These are phyloP conservation scores for Liolophura sinensis DNA, from an alignment of 1,140 invertebrate genomes.

Conservation along the genomic window DNA sequence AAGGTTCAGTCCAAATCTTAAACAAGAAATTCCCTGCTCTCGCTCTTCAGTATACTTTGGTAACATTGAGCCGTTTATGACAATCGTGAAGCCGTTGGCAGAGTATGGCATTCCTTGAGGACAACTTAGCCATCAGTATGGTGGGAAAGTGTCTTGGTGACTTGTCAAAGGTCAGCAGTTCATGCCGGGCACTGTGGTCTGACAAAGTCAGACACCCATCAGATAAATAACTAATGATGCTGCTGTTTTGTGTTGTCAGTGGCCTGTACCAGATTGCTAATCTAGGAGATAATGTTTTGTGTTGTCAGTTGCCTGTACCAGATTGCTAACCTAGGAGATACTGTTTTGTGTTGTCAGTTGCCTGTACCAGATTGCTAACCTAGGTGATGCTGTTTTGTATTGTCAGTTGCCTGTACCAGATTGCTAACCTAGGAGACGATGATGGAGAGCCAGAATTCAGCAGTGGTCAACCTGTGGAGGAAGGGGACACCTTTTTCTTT, in stretches of 20 bases:
- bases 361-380: conserved; percentile 6
- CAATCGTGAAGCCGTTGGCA: too few relatives aligned
- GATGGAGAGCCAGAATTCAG: conserved; percentile 99
- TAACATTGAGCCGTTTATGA: too few relatives aligned
- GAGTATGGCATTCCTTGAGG: too few relatives aligned
- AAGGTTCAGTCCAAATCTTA: too few relatives aligned
- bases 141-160: too few relatives aligned
- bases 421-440: conserved; percentile 97
- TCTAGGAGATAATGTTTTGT: conserved; percentile 97
- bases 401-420: conserved; percentile 95
- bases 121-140: too few relatives aligned
- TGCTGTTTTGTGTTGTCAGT: conserved; percentile 65
- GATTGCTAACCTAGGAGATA: conserved; percentile 98
- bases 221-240: too few relatives aligned
- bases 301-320: conserved; percentile 97
- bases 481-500: conserved; percentile 99
- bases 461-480: conserved; percentile 96
- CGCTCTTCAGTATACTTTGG: too few relatives aligned
- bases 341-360: too few relatives aligned
- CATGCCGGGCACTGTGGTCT: too few relatives aligned
- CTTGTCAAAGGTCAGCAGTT: too few relatives aligned
- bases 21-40: neutral
- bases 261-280: conserved; percentile 99
- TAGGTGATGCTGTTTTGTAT: neutral
- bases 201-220: too few relatives aligned